A percentile compares a stretch with the other conserved stretches of the same genome.
Conservation (phyloP, 2,113 vertebrate genomes). For the Eurystomus gularis region DNA sequence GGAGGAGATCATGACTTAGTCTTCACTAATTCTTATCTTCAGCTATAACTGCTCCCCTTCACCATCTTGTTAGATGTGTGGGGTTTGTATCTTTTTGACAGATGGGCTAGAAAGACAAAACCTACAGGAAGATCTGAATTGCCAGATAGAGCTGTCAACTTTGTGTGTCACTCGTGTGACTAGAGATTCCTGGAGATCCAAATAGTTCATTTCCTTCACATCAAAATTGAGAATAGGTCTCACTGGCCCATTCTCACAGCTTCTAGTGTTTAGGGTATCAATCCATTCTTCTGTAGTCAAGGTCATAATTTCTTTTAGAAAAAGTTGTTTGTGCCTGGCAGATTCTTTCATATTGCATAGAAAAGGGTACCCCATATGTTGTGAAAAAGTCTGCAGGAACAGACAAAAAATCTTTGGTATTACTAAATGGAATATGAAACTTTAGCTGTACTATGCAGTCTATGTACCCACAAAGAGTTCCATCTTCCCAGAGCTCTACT, state of each 20-base stretch:
- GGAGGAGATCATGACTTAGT: not conserved
- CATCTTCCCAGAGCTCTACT: not conserved
- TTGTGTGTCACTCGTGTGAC: not conserved
- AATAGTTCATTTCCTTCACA: not conserved
- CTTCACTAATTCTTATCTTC: not conserved
- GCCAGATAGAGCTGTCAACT: not conserved
- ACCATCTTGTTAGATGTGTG: not conserved
- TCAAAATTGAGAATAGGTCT: not conserved
- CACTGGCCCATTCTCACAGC: not conserved
- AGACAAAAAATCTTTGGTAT: not conserved
- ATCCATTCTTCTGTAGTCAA: not conserved
- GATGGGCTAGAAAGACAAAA: slow-evolving; percentile 2
- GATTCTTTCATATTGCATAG: not conserved
- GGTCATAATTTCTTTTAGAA: not conserved
- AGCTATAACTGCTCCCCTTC: not conserved
- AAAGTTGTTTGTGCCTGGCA: not conserved
- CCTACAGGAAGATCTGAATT: not conserved
- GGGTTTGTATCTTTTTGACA: not conserved
- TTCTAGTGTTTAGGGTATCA: not conserved
- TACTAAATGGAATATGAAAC: not conserved
- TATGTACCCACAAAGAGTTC: not conserved
- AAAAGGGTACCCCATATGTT: not conserved
- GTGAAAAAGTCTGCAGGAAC: not conserved
- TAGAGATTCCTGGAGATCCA: not conserved
- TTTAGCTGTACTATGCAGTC: not conserved